A percentile compares a stretch with the other conserved stretches of the same genome.
These are phyloP conservation scores for Mesitornis unicolor DNA, from an alignment of 2,113 vertebrate species.

Conservation along the genomic window DNA sequence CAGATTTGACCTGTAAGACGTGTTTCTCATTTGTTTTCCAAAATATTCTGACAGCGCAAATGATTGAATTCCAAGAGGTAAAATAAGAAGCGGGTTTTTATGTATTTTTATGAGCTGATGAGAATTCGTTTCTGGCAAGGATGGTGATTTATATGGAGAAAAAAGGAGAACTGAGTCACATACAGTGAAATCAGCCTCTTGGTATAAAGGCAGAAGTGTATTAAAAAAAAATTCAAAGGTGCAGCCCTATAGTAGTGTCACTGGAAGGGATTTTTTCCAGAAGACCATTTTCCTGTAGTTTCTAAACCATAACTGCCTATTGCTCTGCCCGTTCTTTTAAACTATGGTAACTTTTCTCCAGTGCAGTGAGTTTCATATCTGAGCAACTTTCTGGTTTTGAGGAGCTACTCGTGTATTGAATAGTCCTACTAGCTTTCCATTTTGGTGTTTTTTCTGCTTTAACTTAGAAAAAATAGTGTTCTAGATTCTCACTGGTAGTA, in stretches of 20 bases:
- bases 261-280: neutral
- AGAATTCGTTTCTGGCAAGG: neutral
- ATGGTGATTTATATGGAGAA: neutral
- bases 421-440: neutral
- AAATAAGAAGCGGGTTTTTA: constrained; percentile 32
- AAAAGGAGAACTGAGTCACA: neutral
- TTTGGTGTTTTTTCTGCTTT: neutral
- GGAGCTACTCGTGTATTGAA: neutral
- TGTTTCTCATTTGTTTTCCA: neutral
- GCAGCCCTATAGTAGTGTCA: neutral
- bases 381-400: neutral
- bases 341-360: neutral
- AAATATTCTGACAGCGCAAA: neutral
- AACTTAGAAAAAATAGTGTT: neutral
- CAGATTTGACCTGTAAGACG: neutral
- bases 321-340: neutral
- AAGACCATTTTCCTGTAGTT: neutral
- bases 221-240: neutral
- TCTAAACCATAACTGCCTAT: neutral
- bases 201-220: constrained; percentile 14
- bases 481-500: neutral
- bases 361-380: neutral
- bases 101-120: constrained; percentile 31
- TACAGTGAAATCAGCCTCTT: neutral
- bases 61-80: neutral